Percentiles rank a stretch among this genome's conserved stretches.
Evolutionary conservation across 2,113 vertebrate species (phyloP).

Genomic region (Trogon melanurus): DNA sequence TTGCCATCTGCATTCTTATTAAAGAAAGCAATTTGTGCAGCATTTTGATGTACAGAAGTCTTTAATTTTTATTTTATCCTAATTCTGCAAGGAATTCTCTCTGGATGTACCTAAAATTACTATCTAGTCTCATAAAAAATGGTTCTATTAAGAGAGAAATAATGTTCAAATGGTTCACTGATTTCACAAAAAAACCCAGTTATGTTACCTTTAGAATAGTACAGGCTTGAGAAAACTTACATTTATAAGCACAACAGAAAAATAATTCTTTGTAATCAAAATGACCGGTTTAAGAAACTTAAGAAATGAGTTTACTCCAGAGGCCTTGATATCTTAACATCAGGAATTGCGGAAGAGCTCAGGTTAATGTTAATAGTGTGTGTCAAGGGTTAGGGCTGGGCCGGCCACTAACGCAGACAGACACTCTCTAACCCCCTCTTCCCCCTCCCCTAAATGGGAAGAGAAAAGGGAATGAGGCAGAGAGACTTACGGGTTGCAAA

Average conservation of each 20-base stretch:
- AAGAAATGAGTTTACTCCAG: not conserved
- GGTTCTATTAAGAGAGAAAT: not conserved
- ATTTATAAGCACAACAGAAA: not conserved
- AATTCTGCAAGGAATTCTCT: not conserved
- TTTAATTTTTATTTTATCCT: not conserved
- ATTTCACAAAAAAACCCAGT: not conserved
- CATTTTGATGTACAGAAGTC: not conserved
- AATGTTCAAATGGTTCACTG: not conserved
- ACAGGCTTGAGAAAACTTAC: not conserved
- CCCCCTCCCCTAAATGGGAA: too few relatives aligned
- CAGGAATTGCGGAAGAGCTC: not conserved
- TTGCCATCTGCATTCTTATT: not conserved
- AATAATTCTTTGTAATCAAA: not conserved
- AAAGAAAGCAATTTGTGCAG: not conserved
- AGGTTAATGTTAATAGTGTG: not conserved
- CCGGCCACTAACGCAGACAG: too few relatives aligned
- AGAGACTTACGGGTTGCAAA: too few relatives aligned
- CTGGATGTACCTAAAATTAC: not conserved
- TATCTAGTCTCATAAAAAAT: not conserved
- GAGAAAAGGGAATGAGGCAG: too few relatives aligned
- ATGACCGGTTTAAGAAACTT: not conserved
- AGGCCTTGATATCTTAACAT: not conserved
- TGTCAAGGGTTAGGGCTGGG: too few relatives aligned
- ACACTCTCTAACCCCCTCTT: too few relatives aligned
- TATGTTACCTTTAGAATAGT: not conserved